phyloP scores from a whole-genome alignment of 2,113 vertebrate genomes.

The Strix uralensis region DNA sequence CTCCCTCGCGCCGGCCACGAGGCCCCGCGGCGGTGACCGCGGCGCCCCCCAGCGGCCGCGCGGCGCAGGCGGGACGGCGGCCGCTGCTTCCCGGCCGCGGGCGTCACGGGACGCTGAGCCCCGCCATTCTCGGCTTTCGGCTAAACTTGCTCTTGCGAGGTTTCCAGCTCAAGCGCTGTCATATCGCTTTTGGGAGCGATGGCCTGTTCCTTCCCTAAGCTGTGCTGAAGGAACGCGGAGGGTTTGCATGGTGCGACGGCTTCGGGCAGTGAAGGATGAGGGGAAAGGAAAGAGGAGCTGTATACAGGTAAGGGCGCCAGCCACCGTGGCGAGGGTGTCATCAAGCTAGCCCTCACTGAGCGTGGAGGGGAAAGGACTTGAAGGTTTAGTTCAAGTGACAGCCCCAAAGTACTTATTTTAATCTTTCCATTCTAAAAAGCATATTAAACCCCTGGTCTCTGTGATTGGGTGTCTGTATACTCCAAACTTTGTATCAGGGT shows the following conservation, averaged over 20 bases:
- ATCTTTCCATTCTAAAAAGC: not conserved
- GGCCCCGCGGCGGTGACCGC: not conserved
- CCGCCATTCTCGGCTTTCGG: too few relatives aligned
- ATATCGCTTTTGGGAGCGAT: fast-evolving
- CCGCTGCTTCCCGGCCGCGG: not conserved
- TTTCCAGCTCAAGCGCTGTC: fast-evolving
- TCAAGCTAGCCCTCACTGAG: fast-evolving
- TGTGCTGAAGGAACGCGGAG: not conserved
- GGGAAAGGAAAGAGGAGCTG: not conserved
- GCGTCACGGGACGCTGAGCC: too few relatives aligned
- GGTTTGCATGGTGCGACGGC: fast-evolving
- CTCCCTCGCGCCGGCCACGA: not conserved
- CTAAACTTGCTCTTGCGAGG: not conserved
- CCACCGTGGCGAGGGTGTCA: fast-evolving
- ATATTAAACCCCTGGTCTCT: not conserved
- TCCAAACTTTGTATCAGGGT: not conserved
- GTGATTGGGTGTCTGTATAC: not conserved
- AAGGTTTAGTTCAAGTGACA: not conserved
- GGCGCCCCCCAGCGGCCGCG: not conserved
- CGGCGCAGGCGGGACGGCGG: not conserved
- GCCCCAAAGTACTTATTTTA: not conserved
- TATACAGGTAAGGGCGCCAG: fast-evolving
- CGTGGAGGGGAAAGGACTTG: not conserved
- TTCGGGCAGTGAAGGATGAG: fast-evolving
- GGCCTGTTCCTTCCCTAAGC: fast-evolving